These are phyloP conservation scores for Scolopax mira DNA, from an alignment of 2,113 vertebrate genomes.

Conservation along the genomic window DNA sequence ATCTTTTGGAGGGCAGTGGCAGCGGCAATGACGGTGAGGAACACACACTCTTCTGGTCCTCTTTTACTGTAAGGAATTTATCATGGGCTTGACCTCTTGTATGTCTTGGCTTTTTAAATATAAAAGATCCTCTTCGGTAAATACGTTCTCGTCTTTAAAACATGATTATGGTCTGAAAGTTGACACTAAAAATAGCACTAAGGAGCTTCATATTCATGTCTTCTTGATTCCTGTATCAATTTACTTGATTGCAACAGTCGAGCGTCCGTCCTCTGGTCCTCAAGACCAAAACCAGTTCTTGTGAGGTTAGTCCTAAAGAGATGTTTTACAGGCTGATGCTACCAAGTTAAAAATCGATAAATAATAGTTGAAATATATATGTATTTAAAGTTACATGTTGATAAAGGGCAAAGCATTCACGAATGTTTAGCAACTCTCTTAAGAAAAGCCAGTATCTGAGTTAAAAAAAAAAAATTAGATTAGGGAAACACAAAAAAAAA, in stretches of 20 bases:
- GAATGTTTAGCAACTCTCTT: neutral
- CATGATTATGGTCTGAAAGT: neutral
- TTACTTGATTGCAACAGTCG: slow-evolving; percentile 31
- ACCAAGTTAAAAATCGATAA: neutral
- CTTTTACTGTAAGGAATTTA: neutral
- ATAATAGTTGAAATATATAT: neutral
- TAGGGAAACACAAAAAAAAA: neutral
- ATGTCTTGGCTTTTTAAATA: neutral
- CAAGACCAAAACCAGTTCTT: neutral
- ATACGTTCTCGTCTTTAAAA: slow-evolving; percentile 9
- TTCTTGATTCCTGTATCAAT: slow-evolving; percentile 50
- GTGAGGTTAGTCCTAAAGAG: neutral
- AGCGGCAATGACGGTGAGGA: neutral
- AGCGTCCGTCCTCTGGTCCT: neutral
- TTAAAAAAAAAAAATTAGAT: neutral
- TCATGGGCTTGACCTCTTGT: neutral
- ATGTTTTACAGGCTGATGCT: neutral
- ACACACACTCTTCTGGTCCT: neutral
- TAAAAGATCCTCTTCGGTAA: neutral
- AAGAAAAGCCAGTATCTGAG: neutral
- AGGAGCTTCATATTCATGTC: neutral
- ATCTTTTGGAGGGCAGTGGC: neutral
- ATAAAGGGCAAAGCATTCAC: neutral
- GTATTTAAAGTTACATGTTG: neutral
- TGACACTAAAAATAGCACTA: slow-evolving; percentile 33